phyloP scores from a whole-genome alignment of 2,888 invertebrate species.

The Tachina grossa region DNA sequence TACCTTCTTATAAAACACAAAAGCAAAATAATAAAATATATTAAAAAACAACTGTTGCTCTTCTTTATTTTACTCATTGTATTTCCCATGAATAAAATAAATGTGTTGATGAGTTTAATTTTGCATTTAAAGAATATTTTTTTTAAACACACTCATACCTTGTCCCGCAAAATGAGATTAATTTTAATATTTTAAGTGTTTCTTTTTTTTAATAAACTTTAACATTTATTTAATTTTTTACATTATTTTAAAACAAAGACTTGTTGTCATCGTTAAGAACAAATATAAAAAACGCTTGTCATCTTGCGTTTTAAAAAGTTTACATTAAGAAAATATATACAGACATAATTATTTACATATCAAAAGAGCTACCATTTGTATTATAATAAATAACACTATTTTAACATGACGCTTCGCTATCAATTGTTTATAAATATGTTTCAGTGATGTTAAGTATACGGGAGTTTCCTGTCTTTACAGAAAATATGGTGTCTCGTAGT shows the following conservation, averaged over 20 bases:
- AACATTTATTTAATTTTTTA: not conserved
- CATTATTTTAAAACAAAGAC: constrained; percentile 42
- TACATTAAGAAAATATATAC: not conserved
- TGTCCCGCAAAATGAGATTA: constrained; percentile 10
- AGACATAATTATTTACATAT: not conserved
- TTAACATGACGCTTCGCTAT: constrained; percentile 23
- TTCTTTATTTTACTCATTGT: constrained; percentile 12
- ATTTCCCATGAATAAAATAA: constrained; percentile 11
- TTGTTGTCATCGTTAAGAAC: constrained; percentile 24
- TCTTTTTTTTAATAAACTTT: constrained; percentile 1
- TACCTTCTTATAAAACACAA: not conserved
- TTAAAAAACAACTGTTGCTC: constrained; percentile 26
- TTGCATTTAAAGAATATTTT: not conserved
- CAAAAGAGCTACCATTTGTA: not conserved
- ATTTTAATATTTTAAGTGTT: not conserved
- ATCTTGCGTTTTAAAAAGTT: constrained; percentile 16
- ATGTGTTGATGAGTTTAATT: not conserved
- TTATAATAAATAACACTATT: too few species aligned
- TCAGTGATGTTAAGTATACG: not conserved
- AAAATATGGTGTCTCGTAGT: too few species aligned
- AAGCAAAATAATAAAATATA: constrained; percentile 1
- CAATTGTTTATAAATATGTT: constrained; percentile 33
- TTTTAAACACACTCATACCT: constrained; percentile 6
- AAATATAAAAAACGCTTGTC: not conserved
- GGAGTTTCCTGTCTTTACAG: too few species aligned